These are phyloP conservation scores for Nymphalis urticae DNA, from an alignment of 2,888 invertebrate genomes.

Conservation along the genomic window DNA sequence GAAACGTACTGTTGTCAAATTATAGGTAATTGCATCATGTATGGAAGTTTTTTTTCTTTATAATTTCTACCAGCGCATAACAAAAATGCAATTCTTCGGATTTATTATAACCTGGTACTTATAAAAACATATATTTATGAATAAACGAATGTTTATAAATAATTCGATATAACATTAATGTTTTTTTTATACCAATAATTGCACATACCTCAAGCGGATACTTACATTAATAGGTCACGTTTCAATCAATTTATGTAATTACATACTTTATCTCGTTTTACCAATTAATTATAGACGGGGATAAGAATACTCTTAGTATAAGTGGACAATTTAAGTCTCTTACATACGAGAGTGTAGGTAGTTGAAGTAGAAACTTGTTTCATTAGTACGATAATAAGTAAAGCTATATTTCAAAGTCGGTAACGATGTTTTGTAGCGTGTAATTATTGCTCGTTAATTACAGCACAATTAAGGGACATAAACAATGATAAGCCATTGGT, in stretches of 20 bases:
- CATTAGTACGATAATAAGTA: constrained; percentile 41
- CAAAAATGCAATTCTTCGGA: neutral
- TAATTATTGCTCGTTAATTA: constrained; percentile 37
- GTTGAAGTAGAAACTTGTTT: constrained; percentile 7
- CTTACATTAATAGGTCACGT: constrained; percentile 10
- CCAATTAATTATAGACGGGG: constrained; percentile 10
- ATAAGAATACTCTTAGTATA: constrained; percentile 9
- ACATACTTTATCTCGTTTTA: constrained; percentile 9
- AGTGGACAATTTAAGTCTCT: constrained; percentile 8
- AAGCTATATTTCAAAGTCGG: constrained; percentile 47
- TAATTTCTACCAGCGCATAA: too few species aligned
- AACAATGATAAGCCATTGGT: constrained; percentile 27
- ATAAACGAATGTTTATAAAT: neutral
- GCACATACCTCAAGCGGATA: neutral
- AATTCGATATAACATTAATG: neutral
- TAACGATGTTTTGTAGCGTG: constrained; percentile 39
- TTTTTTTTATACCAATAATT: constrained; percentile 3
- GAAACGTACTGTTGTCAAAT: too few species aligned
- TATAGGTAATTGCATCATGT: too few species aligned
- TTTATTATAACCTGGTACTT: neutral
- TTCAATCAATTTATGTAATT: constrained; percentile 11
- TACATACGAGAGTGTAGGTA: constrained; percentile 10
- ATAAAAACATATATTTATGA: neutral
- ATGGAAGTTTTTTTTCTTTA: too few species aligned
- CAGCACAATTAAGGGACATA: constrained; percentile 33